Evolutionary conservation across 1,140 invertebrate species (phyloP).

Genomic region (Hetaerina americana): DNA sequence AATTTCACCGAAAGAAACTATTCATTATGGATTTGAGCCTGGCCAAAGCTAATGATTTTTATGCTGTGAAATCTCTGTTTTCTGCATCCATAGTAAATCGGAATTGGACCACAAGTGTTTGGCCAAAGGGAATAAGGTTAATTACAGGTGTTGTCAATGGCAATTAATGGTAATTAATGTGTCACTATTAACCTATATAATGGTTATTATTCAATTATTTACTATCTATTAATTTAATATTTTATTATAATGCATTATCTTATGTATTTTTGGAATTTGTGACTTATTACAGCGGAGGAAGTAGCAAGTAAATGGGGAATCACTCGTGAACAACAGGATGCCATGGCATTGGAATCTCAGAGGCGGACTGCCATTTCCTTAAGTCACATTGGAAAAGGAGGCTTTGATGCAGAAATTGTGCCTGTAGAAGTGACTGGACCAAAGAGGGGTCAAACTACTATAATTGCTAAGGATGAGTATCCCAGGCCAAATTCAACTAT

Average conservation of each 20-base stretch:
- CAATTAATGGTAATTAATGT: too few relatives aligned
- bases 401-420: constrained; percentile 60
- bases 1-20: too few relatives aligned
- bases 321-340: constrained; percentile 59
- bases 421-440: constrained; percentile 36
- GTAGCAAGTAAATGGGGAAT: constrained; percentile 56
- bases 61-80: too few relatives aligned
- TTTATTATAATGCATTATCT: constrained; percentile 7
- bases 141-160: too few relatives aligned
- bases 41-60: too few relatives aligned
- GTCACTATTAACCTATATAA: too few relatives aligned
- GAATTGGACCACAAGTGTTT: too few relatives aligned
- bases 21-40: too few relatives aligned
- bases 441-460: constrained; percentile 31
- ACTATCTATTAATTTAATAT: too few relatives aligned
- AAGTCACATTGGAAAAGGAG: constrained; percentile 31
- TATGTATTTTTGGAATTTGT: not conserved
- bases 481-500: constrained; percentile 44
- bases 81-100: too few relatives aligned
- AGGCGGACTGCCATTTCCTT: constrained; percentile 49
- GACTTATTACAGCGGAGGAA: constrained; percentile 60
- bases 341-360: constrained; percentile 60
- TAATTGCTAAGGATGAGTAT: constrained; percentile 50
- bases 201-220: too few relatives aligned
- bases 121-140: too few relatives aligned